Conservation (phyloP, 2,797 vertebrate species). For the Calcarius lapponicus region DNA sequence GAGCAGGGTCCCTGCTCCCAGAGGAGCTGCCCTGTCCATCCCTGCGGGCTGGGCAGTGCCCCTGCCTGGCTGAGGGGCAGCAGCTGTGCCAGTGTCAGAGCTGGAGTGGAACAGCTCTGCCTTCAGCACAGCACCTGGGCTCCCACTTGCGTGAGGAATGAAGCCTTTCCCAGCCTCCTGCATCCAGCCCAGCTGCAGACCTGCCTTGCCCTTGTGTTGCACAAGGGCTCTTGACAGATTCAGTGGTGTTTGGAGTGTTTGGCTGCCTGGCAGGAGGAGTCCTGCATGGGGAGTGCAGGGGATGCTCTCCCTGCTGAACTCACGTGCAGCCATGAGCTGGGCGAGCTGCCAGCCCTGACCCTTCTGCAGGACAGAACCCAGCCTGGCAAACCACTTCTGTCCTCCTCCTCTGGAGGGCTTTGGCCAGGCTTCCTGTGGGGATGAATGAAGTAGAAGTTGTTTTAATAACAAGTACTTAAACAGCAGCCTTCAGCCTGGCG, state of each 20-base stretch:
- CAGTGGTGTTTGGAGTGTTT: rapidly evolving
- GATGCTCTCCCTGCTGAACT: background rate
- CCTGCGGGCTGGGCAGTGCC: rapidly evolving
- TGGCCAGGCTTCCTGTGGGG: background rate
- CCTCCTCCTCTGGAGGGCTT: background rate
- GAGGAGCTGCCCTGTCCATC: rapidly evolving
- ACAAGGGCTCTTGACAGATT: background rate
- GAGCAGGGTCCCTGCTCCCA: background rate
- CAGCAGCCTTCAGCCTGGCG: background rate
- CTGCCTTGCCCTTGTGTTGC: background rate
- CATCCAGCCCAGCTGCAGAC: background rate
- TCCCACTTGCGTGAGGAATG: rapidly evolving
- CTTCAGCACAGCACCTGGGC: background rate
- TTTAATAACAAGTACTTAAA: background rate
- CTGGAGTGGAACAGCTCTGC: background rate
- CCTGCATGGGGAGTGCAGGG: background rate
- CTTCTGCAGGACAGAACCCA: background rate
- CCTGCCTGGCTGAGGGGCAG: background rate
- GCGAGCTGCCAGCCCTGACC: background rate
- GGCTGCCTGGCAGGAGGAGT: background rate
- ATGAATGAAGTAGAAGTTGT: background rate
- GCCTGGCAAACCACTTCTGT: background rate
- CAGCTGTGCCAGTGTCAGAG: rapidly evolving
- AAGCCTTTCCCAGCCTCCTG: background rate
- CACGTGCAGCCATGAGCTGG: background rate